Percentiles rank a stretch among this genome's conserved stretches.
Conservation (phyloP, 2,797 vertebrate species). For the Platalea minor region DNA sequence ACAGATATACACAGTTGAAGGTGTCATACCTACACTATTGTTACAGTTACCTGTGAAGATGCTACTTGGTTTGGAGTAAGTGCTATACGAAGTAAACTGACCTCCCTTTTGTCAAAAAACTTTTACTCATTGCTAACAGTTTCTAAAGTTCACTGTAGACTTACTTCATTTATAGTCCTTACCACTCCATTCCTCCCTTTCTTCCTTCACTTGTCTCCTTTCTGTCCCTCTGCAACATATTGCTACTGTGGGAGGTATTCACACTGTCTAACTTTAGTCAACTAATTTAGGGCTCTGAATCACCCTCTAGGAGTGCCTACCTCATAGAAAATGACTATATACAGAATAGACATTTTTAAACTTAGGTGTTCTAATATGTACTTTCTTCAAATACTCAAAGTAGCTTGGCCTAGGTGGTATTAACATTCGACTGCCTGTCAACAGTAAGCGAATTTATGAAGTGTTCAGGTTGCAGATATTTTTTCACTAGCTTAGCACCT, state of each 20-base stretch:
- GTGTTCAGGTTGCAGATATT: neutral
- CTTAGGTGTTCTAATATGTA: constrained; percentile 31
- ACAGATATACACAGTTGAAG: neutral
- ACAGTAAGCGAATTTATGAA: neutral
- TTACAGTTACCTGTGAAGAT: neutral
- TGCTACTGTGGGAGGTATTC: constrained; percentile 56
- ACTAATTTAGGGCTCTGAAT: constrained; percentile 51
- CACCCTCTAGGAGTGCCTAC: constrained; percentile 29
- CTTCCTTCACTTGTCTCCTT: neutral
- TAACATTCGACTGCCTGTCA: neutral
- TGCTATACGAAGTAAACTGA: neutral
- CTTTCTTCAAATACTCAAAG: neutral
- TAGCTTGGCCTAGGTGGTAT: neutral
- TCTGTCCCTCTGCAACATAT: constrained; percentile 43
- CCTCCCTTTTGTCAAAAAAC: neutral
- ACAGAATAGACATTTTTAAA: constrained; percentile 35
- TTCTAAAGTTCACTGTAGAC: neutral
- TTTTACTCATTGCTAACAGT: neutral
- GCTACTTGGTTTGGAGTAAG: neutral
- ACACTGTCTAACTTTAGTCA: constrained; percentile 45
- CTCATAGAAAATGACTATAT: constrained; percentile 39
- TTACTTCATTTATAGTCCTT: constrained; percentile 10
- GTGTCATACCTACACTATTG: neutral
- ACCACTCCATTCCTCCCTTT: neutral
- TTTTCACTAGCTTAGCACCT: neutral